phyloP scores from a whole-genome alignment of 2,797 vertebrate genomes.

The Xenopus petersii region DNA sequence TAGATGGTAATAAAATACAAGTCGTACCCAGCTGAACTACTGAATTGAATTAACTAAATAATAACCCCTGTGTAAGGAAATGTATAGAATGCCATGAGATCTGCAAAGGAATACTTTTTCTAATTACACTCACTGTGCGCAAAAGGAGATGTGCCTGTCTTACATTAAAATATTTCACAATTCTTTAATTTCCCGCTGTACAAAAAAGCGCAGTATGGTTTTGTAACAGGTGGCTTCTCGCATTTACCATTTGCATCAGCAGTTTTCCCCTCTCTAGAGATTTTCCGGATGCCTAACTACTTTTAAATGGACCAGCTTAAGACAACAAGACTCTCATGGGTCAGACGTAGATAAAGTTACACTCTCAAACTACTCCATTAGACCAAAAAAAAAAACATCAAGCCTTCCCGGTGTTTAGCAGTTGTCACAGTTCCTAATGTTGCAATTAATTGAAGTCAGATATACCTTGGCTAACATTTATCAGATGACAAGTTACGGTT shows the following conservation, averaged over 20 bases:
- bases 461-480: neutral
- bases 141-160: neutral
- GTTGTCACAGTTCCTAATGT: slow-evolving; percentile 2
- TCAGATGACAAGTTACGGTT: neutral
- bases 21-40: no score
- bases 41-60: no score
- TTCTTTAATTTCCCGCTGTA: neutral
- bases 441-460: slow-evolving; percentile 6
- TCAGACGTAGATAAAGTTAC: slow-evolving; percentile 11
- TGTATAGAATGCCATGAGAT: no score
- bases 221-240: slow-evolving; percentile 15
- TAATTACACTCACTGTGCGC: neutral
- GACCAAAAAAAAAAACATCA: slow-evolving; percentile 2
- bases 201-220: neutral
- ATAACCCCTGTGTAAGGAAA: no score
- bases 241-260: slow-evolving; percentile 14
- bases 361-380: slow-evolving; percentile 7
- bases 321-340: slow-evolving; percentile 17
- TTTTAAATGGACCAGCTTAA: slow-evolving; percentile 20
- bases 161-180: slow-evolving; percentile 10
- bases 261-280: slow-evolving; percentile 2
- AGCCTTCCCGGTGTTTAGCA: neutral
- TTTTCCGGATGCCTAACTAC: slow-evolving; percentile 4
- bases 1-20: no score
- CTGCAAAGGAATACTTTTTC: no score